Evolutionary conservation across 64 coral and sea anemone species (phyloP).

Genomic region (Acropora tenuis): DNA sequence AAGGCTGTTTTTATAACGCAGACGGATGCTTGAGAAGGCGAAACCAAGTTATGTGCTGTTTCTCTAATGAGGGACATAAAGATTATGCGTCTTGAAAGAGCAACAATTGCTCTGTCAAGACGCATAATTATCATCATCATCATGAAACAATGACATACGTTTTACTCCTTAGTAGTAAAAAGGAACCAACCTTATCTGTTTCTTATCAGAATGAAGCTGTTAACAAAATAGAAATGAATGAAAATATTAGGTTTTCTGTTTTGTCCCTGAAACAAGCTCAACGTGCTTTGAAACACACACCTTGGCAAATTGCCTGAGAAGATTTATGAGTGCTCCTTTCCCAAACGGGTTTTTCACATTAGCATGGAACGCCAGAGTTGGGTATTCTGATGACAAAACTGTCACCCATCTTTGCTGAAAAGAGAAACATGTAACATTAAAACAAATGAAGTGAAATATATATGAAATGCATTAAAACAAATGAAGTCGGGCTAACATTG

Average conservation of each 20-base stretch:
- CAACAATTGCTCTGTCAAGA: too few relatives aligned
- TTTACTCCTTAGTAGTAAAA: too few relatives aligned
- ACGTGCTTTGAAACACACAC: not conserved
- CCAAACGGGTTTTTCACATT: constrained; percentile 91
- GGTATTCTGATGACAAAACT: constrained; percentile 73
- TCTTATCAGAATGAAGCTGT: constrained; percentile 96
- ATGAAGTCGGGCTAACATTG: too few relatives aligned
- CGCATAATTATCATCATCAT: too few relatives aligned
- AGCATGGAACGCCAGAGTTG: constrained; percentile 86
- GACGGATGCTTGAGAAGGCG: too few relatives aligned
- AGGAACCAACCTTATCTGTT: constrained; percentile 86
- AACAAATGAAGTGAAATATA: not conserved
- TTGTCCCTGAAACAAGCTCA: not conserved
- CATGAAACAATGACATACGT: too few relatives aligned
- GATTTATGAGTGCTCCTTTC: constrained; percentile 84
- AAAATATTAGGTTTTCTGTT: not conserved
- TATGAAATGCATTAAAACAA: not conserved
- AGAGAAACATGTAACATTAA: not conserved
- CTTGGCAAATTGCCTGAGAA: constrained; percentile 88
- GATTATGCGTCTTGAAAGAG: too few relatives aligned
- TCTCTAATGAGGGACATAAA: too few relatives aligned
- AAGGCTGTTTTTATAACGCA: too few relatives aligned
- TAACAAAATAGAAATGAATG: not conserved
- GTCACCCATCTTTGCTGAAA: constrained; percentile 99
- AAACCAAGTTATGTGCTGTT: too few relatives aligned